phyloP scores from a whole-genome alignment of 2,888 invertebrate species.

The Diarsia mendica region DNA sequence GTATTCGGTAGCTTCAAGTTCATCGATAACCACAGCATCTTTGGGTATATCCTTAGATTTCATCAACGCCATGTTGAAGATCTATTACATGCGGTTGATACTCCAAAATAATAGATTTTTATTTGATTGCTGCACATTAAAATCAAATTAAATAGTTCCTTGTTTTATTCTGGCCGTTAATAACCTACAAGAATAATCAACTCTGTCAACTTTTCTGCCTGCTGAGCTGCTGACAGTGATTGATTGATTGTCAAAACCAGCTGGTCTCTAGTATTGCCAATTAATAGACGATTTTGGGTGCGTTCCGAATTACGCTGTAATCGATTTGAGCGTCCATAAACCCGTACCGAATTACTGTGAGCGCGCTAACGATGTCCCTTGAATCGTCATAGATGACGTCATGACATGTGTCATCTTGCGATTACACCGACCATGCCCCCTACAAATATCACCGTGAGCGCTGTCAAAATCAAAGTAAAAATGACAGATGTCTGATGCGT shows the following conservation, averaged over 20 bases:
- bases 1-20: conserved; percentile 90
- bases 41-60: conserved; percentile 89
- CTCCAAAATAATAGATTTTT: neutral
- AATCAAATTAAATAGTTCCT: neutral
- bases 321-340: too few relatives aligned
- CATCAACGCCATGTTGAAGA: conserved; percentile 89
- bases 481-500: too few relatives aligned
- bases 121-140: neutral
- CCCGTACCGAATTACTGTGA: too few relatives aligned
- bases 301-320: too few relatives aligned
- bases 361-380: too few relatives aligned
- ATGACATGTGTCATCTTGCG: too few relatives aligned
- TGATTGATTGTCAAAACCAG: conserved; percentile 38
- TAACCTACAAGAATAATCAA: conserved; percentile 31
- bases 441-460: too few relatives aligned
- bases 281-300: too few relatives aligned
- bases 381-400: too few relatives aligned
- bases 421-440: too few relatives aligned
- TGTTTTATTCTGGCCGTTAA: neutral
- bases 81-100: neutral
- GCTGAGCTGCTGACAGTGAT: neutral
- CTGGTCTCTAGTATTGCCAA: conserved; percentile 27
- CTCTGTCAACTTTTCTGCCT: neutral
- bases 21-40: conserved; percentile 90
- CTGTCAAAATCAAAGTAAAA: too few relatives aligned